These are phyloP conservation scores for Poecile montanus DNA, from an alignment of 2,797 vertebrate genomes.

Conservation along the genomic window DNA sequence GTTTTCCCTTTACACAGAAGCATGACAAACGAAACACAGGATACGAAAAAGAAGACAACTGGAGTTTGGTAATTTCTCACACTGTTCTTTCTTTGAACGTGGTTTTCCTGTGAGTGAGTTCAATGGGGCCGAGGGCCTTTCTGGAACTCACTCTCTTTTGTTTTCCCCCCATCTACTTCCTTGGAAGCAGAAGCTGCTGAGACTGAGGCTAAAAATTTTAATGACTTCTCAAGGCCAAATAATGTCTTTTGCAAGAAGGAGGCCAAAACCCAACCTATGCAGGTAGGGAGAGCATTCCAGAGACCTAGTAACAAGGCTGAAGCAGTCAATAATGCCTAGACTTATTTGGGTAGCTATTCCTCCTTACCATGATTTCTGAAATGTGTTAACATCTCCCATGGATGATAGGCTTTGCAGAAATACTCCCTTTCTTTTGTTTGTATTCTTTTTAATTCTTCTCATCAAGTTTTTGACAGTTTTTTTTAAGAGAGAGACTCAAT, in stretches of 20 bases:
- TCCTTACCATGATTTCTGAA: conserved; percentile 35
- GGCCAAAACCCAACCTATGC: neutral
- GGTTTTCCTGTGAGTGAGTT: conserved; percentile 28
- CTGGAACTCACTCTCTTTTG: conserved; percentile 1
- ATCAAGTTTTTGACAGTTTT: conserved; percentile 63
- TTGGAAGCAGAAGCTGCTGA: neutral
- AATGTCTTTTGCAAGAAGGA: neutral
- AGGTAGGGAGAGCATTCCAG: neutral
- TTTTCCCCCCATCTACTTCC: neutral
- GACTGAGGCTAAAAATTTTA: neutral
- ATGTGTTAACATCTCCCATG: conserved; percentile 44
- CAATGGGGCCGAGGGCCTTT: conserved; percentile 1
- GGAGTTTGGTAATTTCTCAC: conserved; percentile 25
- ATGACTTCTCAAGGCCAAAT: neutral
- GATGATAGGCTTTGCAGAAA: conserved; percentile 62
- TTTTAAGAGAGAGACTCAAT: conserved; percentile 20
- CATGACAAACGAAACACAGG: conserved; percentile 15
- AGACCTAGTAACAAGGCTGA: neutral
- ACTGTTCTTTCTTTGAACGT: neutral
- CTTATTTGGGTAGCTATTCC: conserved; percentile 1
- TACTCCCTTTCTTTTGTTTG: conserved; percentile 45
- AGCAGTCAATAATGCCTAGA: neutral
- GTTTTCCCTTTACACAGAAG: conserved; percentile 5
- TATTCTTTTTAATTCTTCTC: conserved; percentile 56
- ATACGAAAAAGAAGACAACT: conserved; percentile 1